Conservation (phyloP, 92 coral and sea anemone species). For the Epizoanthus rinbou region DNA sequence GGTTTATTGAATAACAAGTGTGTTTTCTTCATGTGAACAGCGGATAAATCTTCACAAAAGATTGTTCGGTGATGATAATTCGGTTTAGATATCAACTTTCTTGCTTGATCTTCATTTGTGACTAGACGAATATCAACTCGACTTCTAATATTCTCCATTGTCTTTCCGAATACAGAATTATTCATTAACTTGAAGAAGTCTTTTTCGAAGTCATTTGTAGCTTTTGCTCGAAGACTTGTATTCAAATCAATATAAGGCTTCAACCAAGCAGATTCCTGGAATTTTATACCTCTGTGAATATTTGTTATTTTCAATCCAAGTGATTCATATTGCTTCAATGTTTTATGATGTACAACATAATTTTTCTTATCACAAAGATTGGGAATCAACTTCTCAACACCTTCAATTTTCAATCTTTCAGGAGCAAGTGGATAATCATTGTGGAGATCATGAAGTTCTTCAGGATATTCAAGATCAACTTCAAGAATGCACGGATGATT, state of each 20-base stretch:
- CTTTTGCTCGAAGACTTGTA: conserved; percentile 15
- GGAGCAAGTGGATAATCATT: conserved; percentile 42
- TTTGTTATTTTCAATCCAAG: conserved; percentile 1
- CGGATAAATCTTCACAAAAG: background rate
- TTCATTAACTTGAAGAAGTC: background rate
- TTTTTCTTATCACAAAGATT: conserved; percentile 9
- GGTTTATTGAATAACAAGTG: conserved; percentile 45
- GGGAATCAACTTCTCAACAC: background rate
- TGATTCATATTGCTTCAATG: background rate
- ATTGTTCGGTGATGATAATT: too few relatives aligned
- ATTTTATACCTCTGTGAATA: background rate
- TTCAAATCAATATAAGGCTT: background rate
- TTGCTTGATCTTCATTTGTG: background rate
- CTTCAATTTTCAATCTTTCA: background rate
- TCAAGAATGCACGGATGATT: conserved; percentile 22
- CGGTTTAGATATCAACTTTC: conserved; percentile 3
- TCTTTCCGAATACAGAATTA: background rate
- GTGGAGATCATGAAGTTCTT: background rate
- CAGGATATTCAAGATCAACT: conserved; percentile 20
- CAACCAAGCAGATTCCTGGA: conserved; percentile 18
- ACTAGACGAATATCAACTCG: background rate
- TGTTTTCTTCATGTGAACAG: conserved; percentile 41
- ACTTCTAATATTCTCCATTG: background rate
- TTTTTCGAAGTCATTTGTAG: conserved; percentile 33
- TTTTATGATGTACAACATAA: background rate